phyloP scores from a whole-genome alignment of 2,113 vertebrate species.

The Rhizomys pruinosus region DNA sequence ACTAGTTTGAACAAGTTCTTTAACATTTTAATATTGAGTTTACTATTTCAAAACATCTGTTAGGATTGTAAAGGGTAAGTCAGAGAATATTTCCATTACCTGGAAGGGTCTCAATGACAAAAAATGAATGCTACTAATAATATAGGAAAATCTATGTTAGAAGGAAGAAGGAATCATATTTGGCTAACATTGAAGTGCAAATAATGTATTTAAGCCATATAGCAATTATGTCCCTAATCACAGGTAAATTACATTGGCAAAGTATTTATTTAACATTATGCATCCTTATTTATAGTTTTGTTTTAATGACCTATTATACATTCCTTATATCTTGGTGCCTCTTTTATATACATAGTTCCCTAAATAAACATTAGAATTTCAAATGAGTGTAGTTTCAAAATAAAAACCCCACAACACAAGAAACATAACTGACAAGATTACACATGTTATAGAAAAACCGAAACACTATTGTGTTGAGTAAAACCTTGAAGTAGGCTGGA shows the following conservation, averaged over 20 bases:
- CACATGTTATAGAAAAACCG: too few species aligned
- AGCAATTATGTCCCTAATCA: neutral
- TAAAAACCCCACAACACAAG: too few species aligned
- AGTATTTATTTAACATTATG: neutral
- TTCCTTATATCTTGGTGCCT: neutral
- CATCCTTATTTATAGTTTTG: neutral
- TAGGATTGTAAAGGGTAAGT: neutral
- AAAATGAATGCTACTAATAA: neutral
- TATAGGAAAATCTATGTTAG: neutral
- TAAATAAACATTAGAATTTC: too few species aligned
- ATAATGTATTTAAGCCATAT: neutral
- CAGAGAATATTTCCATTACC: slow-evolving; percentile 27
- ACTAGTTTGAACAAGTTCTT: slow-evolving; percentile 44
- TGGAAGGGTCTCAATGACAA: neutral
- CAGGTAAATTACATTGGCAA: neutral
- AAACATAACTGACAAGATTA: too few species aligned
- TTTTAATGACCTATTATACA: neutral
- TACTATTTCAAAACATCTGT: slow-evolving; percentile 55
- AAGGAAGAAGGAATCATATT: slow-evolving; percentile 7
- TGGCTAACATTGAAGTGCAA: neutral
- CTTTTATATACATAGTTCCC: too few species aligned
- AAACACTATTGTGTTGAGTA: too few species aligned
- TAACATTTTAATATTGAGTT: slow-evolving; percentile 41
- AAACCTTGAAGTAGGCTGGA: too few species aligned
- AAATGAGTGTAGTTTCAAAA: too few species aligned